Evolutionary conservation across 2,888 invertebrate species (phyloP).

Genomic region (Hartigia nigra): DNA sequence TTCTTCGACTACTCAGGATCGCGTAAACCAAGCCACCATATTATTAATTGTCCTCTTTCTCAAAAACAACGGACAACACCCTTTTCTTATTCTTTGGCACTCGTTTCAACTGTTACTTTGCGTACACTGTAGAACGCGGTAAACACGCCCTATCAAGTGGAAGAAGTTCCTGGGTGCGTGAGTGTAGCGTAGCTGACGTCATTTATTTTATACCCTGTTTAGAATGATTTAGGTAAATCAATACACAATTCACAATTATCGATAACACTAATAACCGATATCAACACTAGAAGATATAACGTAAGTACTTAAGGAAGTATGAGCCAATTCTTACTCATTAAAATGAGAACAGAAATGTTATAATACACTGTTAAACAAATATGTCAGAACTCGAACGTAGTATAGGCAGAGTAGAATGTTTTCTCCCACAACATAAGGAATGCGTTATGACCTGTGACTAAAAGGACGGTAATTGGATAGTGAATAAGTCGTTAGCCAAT

Average conservation of each 20-base stretch:
- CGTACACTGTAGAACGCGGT: not conserved
- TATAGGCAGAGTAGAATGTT: not conserved
- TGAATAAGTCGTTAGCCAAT: not conserved
- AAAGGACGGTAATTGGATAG: not conserved
- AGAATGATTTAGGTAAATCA: not conserved
- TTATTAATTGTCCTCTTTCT: not conserved
- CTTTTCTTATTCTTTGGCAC: not conserved
- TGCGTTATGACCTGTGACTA: not conserved
- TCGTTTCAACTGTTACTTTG: not conserved
- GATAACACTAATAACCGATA: not conserved
- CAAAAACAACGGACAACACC: not conserved
- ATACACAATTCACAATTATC: not conserved
- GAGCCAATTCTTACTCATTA: not conserved
- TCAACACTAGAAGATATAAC: not conserved
- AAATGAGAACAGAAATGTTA: not conserved
- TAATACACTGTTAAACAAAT: not conserved
- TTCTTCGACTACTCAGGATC: not conserved
- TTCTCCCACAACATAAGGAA: not conserved
- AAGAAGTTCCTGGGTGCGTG: not conserved
- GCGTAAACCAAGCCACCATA: not conserved
- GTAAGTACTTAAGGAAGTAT: not conserved
- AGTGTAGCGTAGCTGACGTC: not conserved
- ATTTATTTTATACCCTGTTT: not conserved
- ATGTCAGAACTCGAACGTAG: not conserved
- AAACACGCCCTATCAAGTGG: not conserved